A percentile compares a stretch with the other conserved stretches of the same genome.
phyloP scores from a whole-genome alignment of 2,113 vertebrate species.

The Ahaetulla prasina region DNA sequence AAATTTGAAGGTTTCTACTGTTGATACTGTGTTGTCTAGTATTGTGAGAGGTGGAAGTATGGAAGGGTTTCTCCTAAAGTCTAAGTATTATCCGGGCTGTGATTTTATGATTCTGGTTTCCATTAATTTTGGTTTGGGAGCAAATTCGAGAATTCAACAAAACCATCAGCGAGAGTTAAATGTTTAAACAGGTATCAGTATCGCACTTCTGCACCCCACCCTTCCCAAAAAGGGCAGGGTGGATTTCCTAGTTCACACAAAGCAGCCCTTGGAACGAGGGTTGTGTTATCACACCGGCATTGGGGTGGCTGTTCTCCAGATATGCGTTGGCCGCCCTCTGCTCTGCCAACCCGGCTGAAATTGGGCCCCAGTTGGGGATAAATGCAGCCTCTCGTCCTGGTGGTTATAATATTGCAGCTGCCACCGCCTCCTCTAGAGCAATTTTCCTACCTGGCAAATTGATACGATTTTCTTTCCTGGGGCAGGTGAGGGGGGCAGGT shows the following conservation, averaged over 20 bases:
- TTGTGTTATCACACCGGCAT: background rate
- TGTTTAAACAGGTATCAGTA: background rate
- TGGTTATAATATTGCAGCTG: background rate
- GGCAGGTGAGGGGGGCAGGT: background rate
- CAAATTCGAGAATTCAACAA: background rate
- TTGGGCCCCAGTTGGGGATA: no score
- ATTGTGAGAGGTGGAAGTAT: no score
- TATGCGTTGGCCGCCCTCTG: background rate
- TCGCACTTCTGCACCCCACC: background rate
- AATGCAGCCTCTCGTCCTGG: background rate
- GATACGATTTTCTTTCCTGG: background rate
- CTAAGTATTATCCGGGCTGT: background rate
- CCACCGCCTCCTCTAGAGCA: background rate
- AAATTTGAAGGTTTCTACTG: no score
- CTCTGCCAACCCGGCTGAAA: background rate
- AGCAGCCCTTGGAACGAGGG: no score
- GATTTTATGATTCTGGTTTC: background rate
- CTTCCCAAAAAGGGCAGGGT: background rate
- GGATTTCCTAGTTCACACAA: background rate
- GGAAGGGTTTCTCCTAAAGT: no score
- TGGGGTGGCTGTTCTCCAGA: background rate
- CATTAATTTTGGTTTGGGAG: background rate
- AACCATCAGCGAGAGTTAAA: background rate
- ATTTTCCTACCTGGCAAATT: background rate
- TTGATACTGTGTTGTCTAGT: no score